Evolutionary conservation across 2,797 vertebrate genomes (phyloP).

Genomic region (Danio kyathit): DNA sequence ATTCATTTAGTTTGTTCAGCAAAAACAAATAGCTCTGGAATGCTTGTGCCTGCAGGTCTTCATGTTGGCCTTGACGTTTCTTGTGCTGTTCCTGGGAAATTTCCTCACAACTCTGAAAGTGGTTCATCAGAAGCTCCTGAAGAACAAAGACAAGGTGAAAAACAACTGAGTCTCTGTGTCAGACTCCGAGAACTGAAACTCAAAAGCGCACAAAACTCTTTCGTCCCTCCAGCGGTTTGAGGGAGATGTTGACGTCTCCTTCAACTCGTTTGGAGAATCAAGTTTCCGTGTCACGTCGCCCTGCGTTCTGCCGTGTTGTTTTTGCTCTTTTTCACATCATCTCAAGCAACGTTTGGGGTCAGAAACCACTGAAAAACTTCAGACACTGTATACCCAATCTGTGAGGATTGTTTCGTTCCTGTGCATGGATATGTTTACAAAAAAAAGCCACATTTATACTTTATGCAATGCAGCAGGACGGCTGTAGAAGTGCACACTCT

Average conservation of each 20-base stretch:
- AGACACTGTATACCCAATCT: slow-evolving; percentile 61
- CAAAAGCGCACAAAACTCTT: slow-evolving; percentile 11
- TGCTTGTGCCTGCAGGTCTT: slow-evolving; percentile 82
- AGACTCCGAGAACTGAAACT: slow-evolving; percentile 8
- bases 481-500: background rate
- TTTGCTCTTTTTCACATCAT: slow-evolving; percentile 62
- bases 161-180: slow-evolving; percentile 76
- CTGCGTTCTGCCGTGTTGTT: slow-evolving; percentile 40
- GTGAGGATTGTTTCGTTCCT: slow-evolving; percentile 58
- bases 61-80: slow-evolving; percentile 92
- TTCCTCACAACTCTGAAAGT: slow-evolving; percentile 97
- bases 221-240: background rate
- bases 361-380: slow-evolving; percentile 56
- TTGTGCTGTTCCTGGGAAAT: slow-evolving; percentile 96
- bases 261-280: background rate
- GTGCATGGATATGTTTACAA: slow-evolving; percentile 62
- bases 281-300: slow-evolving; percentile 26
- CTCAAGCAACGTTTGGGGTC: slow-evolving; percentile 25
- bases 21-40: background rate
- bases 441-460: slow-evolving; percentile 62
- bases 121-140: slow-evolving; percentile 92
- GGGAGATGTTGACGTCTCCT: background rate
- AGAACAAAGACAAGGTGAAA: slow-evolving; percentile 82
- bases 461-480: slow-evolving; percentile 68
- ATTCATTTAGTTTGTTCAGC: background rate